Evolutionary conservation across 2,888 invertebrate genomes (phyloP).

Genomic region (Ptilodon capucinus): DNA sequence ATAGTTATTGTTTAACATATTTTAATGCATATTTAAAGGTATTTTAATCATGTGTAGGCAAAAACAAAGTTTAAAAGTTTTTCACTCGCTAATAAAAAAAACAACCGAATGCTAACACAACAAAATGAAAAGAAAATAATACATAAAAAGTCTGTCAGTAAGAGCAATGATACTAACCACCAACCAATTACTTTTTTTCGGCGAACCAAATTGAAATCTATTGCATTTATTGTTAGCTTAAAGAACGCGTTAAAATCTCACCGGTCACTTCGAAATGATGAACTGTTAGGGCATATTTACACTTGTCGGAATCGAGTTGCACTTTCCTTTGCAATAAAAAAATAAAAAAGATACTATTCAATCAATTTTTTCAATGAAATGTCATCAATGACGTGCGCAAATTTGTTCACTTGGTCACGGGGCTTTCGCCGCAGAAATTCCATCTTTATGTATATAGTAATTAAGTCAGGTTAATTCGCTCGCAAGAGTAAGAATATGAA

Average conservation of each 20-base stretch:
- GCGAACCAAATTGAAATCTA: slow-evolving; percentile 15
- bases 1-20: no score
- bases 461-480: no score
- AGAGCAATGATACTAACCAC: background rate
- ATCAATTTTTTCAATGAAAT: no score
- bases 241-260: slow-evolving; percentile 20
- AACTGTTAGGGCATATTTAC: slow-evolving; percentile 8
- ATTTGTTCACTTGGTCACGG: no score
- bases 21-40: no score
- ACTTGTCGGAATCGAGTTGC: background rate
- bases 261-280: slow-evolving; percentile 17
- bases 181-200: background rate
- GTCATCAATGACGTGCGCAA: no score
- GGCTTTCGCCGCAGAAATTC: no score
- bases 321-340: background rate
- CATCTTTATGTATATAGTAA: no score
- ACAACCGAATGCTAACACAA: background rate
- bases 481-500: no score
- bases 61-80: no score
- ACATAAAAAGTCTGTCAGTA: background rate
- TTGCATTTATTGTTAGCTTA: slow-evolving; percentile 15
- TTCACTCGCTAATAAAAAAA: background rate
- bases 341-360: no score
- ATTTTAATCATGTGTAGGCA: no score
- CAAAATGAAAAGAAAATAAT: background rate